phyloP scores from a whole-genome alignment of 1,140 invertebrate genomes.

The Papilio xuthus region DNA sequence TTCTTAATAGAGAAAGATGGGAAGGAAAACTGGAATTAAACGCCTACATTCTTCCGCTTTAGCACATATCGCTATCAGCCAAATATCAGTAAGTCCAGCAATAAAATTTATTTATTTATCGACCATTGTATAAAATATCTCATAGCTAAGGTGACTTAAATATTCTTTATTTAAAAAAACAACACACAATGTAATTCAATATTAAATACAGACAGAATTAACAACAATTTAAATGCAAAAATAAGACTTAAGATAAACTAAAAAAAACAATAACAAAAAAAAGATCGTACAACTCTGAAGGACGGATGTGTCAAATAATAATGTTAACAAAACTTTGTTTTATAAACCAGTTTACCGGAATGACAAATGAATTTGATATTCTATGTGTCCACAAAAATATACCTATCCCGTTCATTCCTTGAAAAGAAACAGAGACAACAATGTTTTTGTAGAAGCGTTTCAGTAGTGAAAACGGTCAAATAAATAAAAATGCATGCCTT shows the following conservation, averaged over 20 bases:
- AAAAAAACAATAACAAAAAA: neutral
- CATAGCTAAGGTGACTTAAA: neutral
- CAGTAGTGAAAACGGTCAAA: too few species aligned
- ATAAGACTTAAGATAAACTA: neutral
- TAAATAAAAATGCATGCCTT: too few species aligned
- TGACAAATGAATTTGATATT: too few species aligned
- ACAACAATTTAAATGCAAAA: neutral
- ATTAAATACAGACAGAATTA: neutral
- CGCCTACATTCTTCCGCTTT: too few species aligned
- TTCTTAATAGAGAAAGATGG: too few species aligned
- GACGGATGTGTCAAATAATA: neutral
- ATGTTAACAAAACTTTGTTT: too few species aligned
- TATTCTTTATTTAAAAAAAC: neutral
- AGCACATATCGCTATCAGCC: slow-evolving; percentile 82
- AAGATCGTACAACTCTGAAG: neutral
- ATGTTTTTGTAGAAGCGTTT: too few species aligned
- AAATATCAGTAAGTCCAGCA: neutral
- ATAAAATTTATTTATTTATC: neutral
- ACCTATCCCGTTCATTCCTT: too few species aligned
- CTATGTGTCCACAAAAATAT: too few species aligned
- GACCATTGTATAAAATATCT: neutral
- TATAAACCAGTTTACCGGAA: too few species aligned
- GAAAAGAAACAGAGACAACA: too few species aligned
- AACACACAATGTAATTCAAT: neutral
- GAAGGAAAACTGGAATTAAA: too few species aligned